Conservation (phyloP, 64 coral and sea anemone genomes). For the Dendronephthya gigantea region DNA sequence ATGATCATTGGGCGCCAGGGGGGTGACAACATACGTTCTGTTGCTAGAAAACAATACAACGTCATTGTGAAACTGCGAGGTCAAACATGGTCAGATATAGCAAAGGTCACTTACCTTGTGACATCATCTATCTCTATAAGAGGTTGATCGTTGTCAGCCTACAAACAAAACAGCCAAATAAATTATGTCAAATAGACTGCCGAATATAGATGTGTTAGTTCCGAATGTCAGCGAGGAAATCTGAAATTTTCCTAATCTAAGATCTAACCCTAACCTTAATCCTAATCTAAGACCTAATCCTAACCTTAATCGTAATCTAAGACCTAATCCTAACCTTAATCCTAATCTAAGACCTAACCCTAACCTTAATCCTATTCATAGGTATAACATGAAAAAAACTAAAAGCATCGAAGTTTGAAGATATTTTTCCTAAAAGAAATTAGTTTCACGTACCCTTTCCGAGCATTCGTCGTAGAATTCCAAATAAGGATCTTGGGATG, state of each 20-base stretch:
- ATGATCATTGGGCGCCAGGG: conserved; percentile 42
- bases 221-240: no score
- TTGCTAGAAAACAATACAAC: conserved; percentile 40
- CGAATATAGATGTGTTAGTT: no score
- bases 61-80: background rate
- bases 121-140: conserved; percentile 78
- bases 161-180: background rate
- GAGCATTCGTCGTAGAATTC: conserved; percentile 76
- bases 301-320: no score
- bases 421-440: no score
- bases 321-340: no score
- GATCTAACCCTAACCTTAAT: no score
- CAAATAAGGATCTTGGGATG: conserved; percentile 64
- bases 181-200: background rate
- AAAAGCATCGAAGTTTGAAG: no score
- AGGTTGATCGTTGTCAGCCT: conserved; percentile 51
- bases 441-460: conserved; percentile 40
- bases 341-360: no score
- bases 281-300: no score
- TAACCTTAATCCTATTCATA: no score
- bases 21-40: conserved; percentile 94
- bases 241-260: no score
- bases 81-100: background rate
- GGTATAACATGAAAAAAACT: no score
- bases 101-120: conserved; percentile 38